phyloP scores from a whole-genome alignment of 2,113 vertebrate genomes.

The Xenus cinereus region DNA sequence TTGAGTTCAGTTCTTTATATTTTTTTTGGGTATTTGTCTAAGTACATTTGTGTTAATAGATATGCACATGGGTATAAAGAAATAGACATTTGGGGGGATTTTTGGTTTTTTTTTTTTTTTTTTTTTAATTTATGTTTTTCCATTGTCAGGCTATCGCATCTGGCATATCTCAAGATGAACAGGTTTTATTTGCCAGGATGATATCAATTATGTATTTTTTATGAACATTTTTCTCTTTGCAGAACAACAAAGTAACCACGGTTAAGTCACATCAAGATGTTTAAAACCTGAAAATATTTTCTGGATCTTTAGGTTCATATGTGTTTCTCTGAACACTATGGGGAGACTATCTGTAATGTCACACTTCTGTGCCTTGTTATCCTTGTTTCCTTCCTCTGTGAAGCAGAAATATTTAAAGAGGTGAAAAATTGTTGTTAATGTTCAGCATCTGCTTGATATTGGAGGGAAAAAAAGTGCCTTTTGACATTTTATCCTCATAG shows the following conservation, averaged over 20 bases:
- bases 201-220: background rate
- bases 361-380: background rate
- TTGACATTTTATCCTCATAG: background rate
- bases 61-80: background rate
- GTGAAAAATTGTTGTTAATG: background rate
- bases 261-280: background rate
- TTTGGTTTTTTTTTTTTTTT: background rate
- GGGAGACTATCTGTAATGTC: background rate
- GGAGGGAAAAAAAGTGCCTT: background rate
- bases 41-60: background rate
- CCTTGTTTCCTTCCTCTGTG: background rate
- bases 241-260: background rate
- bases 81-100: background rate
- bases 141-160: background rate
- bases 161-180: background rate
- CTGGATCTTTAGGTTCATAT: background rate
- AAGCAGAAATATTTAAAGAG: background rate
- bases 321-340: background rate
- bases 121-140: background rate
- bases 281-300: background rate
- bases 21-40: background rate
- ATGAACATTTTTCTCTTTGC: background rate
- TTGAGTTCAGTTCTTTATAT: background rate
- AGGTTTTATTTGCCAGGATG: background rate
- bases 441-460: background rate